phyloP scores from a whole-genome alignment of 2,888 invertebrate species.

The Julus scandinavius region DNA sequence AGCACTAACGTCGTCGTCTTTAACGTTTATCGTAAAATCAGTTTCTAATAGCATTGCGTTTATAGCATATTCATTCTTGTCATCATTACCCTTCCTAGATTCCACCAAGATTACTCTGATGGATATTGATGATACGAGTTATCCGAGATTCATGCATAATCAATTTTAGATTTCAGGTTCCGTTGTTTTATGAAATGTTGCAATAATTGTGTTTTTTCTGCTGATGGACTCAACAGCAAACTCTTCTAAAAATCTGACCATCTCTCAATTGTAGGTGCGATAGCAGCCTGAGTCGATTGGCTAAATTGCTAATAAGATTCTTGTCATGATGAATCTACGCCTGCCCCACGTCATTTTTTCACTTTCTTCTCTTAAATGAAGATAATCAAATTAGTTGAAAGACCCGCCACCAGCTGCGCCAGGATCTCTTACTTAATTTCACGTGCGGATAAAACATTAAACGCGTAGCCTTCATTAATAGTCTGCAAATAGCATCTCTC shows the following conservation, averaged over 20 bases:
- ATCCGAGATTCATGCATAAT: too few relatives aligned
- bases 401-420: slow-evolving; percentile 30
- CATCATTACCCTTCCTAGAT: too few relatives aligned
- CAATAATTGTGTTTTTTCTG: background rate
- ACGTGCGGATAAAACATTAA: slow-evolving; percentile 38
- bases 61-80: too few relatives aligned
- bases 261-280: background rate
- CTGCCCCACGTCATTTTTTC: background rate
- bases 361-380: slow-evolving; percentile 35
- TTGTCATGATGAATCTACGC: background rate
- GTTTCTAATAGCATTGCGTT: too few relatives aligned
- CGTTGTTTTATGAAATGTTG: too few relatives aligned
- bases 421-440: slow-evolving; percentile 29
- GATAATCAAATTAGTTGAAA: slow-evolving; percentile 30
- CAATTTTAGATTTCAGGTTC: too few relatives aligned
- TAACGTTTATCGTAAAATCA: too few relatives aligned
- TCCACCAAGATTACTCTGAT: too few relatives aligned
- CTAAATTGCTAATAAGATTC: slow-evolving; percentile 33
- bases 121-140: too few relatives aligned
- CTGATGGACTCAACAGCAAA: background rate
- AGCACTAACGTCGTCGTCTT: too few relatives aligned
- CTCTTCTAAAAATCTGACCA: background rate
- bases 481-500: slow-evolving; percentile 37
- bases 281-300: background rate
- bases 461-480: slow-evolving; percentile 42